Evolutionary conservation across 2,888 invertebrate species (phyloP).

Genomic region (Druceiella hillmani): DNA sequence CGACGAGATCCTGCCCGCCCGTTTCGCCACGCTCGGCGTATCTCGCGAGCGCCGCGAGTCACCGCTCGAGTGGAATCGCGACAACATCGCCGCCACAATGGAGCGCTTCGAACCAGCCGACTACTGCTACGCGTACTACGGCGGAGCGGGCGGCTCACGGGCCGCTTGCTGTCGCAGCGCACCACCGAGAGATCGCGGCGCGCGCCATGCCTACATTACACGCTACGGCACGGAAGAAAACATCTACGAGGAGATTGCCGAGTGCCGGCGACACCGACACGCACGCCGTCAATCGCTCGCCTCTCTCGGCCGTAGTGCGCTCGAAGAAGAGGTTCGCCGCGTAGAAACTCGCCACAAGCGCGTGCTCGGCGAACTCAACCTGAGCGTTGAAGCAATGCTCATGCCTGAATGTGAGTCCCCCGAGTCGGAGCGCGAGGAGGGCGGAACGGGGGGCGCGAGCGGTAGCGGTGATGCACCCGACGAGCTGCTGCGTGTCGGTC

Average conservation of each 20-base stretch:
- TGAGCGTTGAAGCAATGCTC: constrained; percentile 85
- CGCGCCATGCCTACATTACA: constrained; percentile 67
- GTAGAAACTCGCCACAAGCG: constrained; percentile 79
- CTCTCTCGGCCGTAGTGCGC: constrained; percentile 64
- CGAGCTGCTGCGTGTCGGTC: constrained; percentile 62
- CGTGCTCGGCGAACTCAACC: constrained; percentile 79
- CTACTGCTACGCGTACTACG: constrained; percentile 82
- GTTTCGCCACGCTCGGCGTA: constrained; percentile 46
- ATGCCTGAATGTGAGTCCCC: constrained; percentile 73
- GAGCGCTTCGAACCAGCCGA: constrained; percentile 63
- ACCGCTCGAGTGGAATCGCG: constrained; percentile 56
- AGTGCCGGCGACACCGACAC: constrained; percentile 50
- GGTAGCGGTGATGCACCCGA: constrained; percentile 55
- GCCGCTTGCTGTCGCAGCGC: constrained; percentile 24
- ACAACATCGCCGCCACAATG: constrained; percentile 60
- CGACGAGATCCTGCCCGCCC: constrained; percentile 48
- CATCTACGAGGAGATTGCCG: constrained; percentile 75
- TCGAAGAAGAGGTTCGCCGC: constrained; percentile 78
- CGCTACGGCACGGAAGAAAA: constrained; percentile 82
- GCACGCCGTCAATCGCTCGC: constrained; percentile 56
- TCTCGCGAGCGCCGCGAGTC: constrained; percentile 34
- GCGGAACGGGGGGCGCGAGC: background rate
- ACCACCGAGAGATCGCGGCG: constrained; percentile 37
- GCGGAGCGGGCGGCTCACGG: constrained; percentile 16
- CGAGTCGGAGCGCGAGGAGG: constrained; percentile 58